Evolutionary conservation across 2,888 invertebrate genomes (phyloP), one percentile per base, ranked within the genome.

Genomic region (Nebria brevicollis): DNA sequence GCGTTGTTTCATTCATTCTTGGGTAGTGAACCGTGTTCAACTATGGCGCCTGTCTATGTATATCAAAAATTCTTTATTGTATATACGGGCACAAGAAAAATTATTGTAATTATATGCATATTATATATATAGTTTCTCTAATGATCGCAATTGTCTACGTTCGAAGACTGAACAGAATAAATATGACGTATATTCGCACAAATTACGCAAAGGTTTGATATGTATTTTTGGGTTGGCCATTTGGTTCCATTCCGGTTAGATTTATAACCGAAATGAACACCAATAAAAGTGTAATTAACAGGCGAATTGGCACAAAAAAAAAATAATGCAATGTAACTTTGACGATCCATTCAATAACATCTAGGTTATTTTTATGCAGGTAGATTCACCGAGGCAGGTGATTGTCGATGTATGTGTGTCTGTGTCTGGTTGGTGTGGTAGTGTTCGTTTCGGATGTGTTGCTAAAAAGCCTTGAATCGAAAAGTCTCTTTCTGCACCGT

Each of bases 401-500:
- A 54, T 54, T 54, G 54, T 54, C 3, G 4, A 2, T 54, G 54
- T 54, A 13, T 54, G 54, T 54, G 54, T 54, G 54, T 54, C 11
- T 54, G 54, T 54, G 54, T 54, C 54, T 54, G 54, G 54, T 54
- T 5, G 34, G 54, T 54, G 1, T 54, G 54, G 54, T 54, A 13
- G 54, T 54, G 8, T 54, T 54, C 3, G 54, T 54, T 54, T 54
- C 54, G 54, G 54, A 54, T 54, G 54, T 54, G 54, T 54, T 54
- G 54, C 4, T 54, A 54, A 54, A 54, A 54, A 54, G 20, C 54
- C 54, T 54, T 54, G 54, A 54, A 54, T 54, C 54, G 54, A 54
- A 54, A 54, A 54, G 54, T 54, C 54, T 54, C 54, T 54, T 54
- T 54, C 54, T 54, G 54, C 54, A 54, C 54, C 54, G 54, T 54